Evolutionary conservation across 2,888 invertebrate species (phyloP).

Genomic region (Pyrocoelia pectoralis): DNA sequence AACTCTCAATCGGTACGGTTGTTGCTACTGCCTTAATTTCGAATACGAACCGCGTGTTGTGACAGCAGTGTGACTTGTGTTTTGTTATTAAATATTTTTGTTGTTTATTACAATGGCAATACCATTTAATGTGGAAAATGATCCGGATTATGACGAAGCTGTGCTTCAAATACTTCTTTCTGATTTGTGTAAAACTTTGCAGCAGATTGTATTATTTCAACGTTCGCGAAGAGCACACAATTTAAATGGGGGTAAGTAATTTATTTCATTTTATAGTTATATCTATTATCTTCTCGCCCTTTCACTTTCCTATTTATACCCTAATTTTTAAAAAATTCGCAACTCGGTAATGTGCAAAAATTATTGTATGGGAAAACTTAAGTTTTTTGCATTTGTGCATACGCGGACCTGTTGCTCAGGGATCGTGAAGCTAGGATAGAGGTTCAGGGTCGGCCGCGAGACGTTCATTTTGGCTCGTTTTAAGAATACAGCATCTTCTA

Average conservation of each 20-base stretch:
- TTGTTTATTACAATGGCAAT: conserved; percentile 53
- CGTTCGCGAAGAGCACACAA: conserved; percentile 26
- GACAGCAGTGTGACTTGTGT: conserved; percentile 24
- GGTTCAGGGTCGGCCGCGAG: conserved; percentile 52
- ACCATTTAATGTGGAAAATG: conserved; percentile 55
- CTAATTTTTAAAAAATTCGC: too few species aligned
- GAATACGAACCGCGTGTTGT: conserved; percentile 21
- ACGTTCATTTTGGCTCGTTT: conserved; percentile 36
- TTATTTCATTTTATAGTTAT: too few species aligned
- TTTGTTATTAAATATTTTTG: conserved; percentile 18
- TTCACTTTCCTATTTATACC: too few species aligned
- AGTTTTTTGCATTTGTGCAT: conserved; percentile 34
- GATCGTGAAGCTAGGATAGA: conserved; percentile 42
- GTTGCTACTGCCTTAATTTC: conserved; percentile 37
- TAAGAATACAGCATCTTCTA: conserved; percentile 34
- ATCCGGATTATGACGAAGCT: conserved; percentile 49
- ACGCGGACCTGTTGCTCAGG: conserved; percentile 53
- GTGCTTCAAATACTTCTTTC: conserved; percentile 46
- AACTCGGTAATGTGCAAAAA: background rate
- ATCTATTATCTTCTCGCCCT: too few species aligned
- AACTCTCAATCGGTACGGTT: conserved; percentile 45
- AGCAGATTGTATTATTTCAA: conserved; percentile 41
- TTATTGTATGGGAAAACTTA: background rate
- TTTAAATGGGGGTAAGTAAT: conserved; percentile 36
- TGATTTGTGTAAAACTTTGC: conserved; percentile 43